Conservation (phyloP, 2,113 vertebrate genomes). For the Suricata suricatta region DNA sequence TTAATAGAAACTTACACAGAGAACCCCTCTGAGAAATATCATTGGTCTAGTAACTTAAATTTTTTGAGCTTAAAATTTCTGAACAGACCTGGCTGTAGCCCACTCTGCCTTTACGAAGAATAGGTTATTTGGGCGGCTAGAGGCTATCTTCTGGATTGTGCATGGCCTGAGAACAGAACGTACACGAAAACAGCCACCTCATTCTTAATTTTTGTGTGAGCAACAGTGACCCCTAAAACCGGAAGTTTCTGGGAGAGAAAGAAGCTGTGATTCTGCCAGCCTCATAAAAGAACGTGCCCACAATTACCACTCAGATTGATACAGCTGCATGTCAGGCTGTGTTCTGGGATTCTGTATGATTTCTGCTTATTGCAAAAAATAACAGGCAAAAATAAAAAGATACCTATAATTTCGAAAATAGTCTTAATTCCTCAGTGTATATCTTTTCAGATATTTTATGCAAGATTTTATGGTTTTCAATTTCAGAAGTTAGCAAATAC, state of each 20-base stretch:
- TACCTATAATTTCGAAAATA: background rate
- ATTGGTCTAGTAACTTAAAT: background rate
- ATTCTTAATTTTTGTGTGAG: background rate
- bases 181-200: background rate
- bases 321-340: background rate
- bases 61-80: background rate
- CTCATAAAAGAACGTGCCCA: background rate
- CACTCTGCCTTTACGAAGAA: background rate
- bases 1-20: background rate
- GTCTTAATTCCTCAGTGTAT: background rate
- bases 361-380: background rate
- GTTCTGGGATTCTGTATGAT: background rate
- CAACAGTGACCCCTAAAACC: background rate
- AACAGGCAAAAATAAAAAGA: background rate
- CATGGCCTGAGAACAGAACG: background rate
- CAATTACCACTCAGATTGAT: background rate
- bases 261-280: background rate
- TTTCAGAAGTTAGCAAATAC: slow-evolving; percentile 49
- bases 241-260: background rate
- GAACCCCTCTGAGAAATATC: background rate
- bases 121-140: background rate
- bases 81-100: background rate
- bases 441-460: slow-evolving; percentile 6
- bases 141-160: background rate
- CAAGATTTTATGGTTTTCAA: background rate